Evolutionary conservation across 2,113 vertebrate species (phyloP).

Genomic region (Dicaeum eximium): DNA sequence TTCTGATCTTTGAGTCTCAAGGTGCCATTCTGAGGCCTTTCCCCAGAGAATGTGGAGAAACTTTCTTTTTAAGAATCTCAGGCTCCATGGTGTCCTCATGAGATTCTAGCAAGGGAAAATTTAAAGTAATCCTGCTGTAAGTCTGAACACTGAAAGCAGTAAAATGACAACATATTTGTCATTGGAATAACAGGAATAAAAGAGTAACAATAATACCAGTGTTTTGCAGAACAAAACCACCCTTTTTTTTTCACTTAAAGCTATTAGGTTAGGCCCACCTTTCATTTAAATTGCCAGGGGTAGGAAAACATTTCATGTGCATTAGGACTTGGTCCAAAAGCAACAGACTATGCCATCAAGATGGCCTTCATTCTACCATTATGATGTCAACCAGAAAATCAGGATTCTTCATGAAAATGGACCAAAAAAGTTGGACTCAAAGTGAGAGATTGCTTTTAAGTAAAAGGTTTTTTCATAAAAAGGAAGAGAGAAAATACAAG

Average conservation of each 20-base stretch:
- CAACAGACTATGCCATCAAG: background rate
- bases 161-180: background rate
- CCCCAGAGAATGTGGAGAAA: background rate
- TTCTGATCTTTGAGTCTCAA: background rate
- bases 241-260: background rate
- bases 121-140: background rate
- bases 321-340: background rate
- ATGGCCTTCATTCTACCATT: background rate
- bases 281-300: background rate
- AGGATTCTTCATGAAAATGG: background rate
- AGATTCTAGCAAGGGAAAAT: background rate
- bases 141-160: background rate
- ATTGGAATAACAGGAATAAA: background rate
- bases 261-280: background rate
- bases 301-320: background rate
- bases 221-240: background rate
- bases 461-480: background rate
- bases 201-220: background rate
- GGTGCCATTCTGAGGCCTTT: background rate
- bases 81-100: background rate
- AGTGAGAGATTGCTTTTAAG: background rate
- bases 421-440: background rate
- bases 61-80: background rate
- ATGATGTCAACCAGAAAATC: background rate
- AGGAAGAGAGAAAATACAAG: background rate